Evolutionary conservation across 2,888 invertebrate genomes (phyloP), one percentile per base, ranked within the genome.

Genomic region (Apamea sordens): DNA sequence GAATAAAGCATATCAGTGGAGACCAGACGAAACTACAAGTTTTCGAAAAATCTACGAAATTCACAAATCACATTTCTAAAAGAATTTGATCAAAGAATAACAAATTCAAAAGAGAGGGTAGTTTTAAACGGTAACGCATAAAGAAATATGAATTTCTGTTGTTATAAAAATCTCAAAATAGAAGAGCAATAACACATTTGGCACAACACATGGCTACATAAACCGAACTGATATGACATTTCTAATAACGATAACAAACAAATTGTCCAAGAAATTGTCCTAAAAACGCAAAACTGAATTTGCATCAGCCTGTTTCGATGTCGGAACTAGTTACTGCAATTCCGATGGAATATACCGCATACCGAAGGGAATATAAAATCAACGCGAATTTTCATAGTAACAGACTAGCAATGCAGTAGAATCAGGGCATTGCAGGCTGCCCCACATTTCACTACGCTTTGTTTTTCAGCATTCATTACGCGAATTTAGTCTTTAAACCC

Each of bases 371-470:
- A 89, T 84, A 76, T 86, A 76, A 80, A 82, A 84, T 87, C 87
- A 83, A 89, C 77, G 79, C 67, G 73, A 85, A 82, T 75, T 81
- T 86, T 87, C 88, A 88, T 87, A 90, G 89, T 90, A 90, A 88
- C 87, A 83, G 87, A 77, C 80, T 85, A 88, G 91, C 92, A 91
- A 91, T 93, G 93, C 93, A 92, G 92, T 77, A 81, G 92, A 96
- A 95, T 93, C 93, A 94, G 96, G 95, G 85, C 96, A 96, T 93
- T 96, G 96, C 96, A 94, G 95, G 87, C 91, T 93, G 96, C 80
- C 95, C 96, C 92, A 96, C 92, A 94, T 96, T 94, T 86, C 84
- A 83, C 89, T 86, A 84, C 76, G 88, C 86, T 90, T 92, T 92
- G 92, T 94, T 92, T 93, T 92, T 91, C 90, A 89, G 90, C 89